Evolutionary conservation across 2,113 vertebrate species (phyloP).

Genomic region (Labeo rohita): DNA sequence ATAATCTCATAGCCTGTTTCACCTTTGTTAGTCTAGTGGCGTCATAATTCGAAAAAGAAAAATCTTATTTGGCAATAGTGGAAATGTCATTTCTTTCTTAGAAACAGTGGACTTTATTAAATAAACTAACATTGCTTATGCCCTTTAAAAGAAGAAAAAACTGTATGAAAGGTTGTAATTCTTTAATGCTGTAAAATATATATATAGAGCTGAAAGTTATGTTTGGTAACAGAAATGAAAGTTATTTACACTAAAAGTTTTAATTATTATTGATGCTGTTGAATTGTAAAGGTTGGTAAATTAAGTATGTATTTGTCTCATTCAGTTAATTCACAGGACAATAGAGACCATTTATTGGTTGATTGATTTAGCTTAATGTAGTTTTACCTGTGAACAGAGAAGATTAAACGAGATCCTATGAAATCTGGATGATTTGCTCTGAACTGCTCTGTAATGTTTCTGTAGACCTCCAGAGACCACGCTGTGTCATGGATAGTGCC

Average conservation of each 20-base stretch:
- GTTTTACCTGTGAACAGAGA: slow-evolving; percentile 74
- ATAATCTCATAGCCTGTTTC: not conserved
- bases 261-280: no score
- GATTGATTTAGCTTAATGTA: not conserved
- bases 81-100: not conserved
- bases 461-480: slow-evolving; percentile 80
- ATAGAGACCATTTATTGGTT: not conserved
- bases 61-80: not conserved
- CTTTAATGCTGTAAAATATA: not conserved
- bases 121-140: not conserved
- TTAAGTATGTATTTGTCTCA: not conserved
- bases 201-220: not conserved
- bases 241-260: not conserved
- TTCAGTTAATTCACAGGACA: not conserved
- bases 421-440: slow-evolving; percentile 81
- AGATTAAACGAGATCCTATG: slow-evolving; percentile 83
- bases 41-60: not conserved
- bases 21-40: not conserved
- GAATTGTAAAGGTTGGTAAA: no score
- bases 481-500: slow-evolving; percentile 76
- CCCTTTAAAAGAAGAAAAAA: not conserved
- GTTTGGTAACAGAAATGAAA: not conserved
- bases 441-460: slow-evolving; percentile 78
- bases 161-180: not conserved
- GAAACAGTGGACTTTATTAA: not conserved